A percentile compares a stretch with the other conserved stretches of the same genome.
Evolutionary conservation across 2,113 vertebrate species (phyloP).

Genomic region (Hypomesus transpacificus): DNA sequence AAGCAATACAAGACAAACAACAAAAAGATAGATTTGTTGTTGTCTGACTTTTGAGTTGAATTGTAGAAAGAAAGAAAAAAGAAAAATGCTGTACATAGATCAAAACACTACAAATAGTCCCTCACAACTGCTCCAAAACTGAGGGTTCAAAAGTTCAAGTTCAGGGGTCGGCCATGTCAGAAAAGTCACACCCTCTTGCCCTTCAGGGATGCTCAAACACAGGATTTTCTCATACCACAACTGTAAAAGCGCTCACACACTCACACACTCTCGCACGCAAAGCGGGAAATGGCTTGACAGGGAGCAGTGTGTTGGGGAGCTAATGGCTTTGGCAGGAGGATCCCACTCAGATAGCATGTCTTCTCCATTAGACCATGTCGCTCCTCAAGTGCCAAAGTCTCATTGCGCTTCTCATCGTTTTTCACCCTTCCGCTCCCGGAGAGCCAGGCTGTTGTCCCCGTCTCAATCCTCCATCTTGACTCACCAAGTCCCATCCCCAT

Average conservation of each 20-base stretch:
- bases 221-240: slow-evolving; percentile 58
- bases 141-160: slow-evolving; percentile 72
- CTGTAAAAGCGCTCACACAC: slow-evolving; percentile 47
- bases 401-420: slow-evolving; percentile 9
- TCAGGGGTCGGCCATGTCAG: slow-evolving; percentile 64
- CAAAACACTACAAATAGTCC: too few relatives aligned
- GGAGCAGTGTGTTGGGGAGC: slow-evolving; percentile 64
- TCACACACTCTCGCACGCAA: slow-evolving; percentile 26
- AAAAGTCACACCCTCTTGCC: slow-evolving; percentile 72
- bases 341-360: slow-evolving; percentile 53
- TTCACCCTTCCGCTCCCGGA: slow-evolving; percentile 9
- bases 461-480: background rate
- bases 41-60: too few relatives aligned
- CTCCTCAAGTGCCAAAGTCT: slow-evolving; percentile 40
- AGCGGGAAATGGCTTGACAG: slow-evolving; percentile 59
- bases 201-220: slow-evolving; percentile 71
- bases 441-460: background rate
- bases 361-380: slow-evolving; percentile 48
- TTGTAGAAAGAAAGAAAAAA: too few relatives aligned
- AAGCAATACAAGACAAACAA: too few relatives aligned
- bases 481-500: too few relatives aligned
- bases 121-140: slow-evolving; percentile 32
- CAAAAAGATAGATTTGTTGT: too few relatives aligned
- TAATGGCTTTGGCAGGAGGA: slow-evolving; percentile 86
- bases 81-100: too few relatives aligned